These are phyloP conservation scores for Pogonus chalceus DNA, from an alignment of 1,140 invertebrate genomes.

Conservation along the genomic window DNA sequence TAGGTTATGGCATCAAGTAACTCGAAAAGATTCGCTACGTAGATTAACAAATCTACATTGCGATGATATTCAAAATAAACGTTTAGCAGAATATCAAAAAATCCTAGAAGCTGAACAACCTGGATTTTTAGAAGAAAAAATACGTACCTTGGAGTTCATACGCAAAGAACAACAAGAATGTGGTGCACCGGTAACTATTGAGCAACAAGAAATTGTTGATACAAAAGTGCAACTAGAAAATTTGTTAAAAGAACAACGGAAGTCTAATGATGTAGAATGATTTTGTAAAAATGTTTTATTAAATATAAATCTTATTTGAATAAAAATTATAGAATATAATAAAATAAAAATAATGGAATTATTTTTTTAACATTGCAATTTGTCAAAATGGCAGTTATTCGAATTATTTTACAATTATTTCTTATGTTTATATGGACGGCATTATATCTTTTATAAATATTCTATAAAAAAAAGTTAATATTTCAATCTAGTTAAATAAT, in stretches of 20 bases:
- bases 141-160: constrained; percentile 55
- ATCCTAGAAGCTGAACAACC: constrained; percentile 50
- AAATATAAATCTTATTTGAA: neutral
- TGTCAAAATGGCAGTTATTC: too few species aligned
- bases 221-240: constrained; percentile 43
- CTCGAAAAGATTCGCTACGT: constrained; percentile 53
- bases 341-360: neutral
- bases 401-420: too few species aligned
- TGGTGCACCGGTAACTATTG: constrained; percentile 49
- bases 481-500: too few species aligned
- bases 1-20: constrained; percentile 42
- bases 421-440: too few species aligned
- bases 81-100: constrained; percentile 50
- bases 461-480: too few species aligned
- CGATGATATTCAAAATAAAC: constrained; percentile 50
- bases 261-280: constrained; percentile 14
- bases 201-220: constrained; percentile 51
- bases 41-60: constrained; percentile 56
- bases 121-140: constrained; percentile 50
- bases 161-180: constrained; percentile 57
- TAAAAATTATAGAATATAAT: neutral
- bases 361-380: neutral
- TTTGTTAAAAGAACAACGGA: constrained; percentile 25
- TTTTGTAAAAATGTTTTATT: constrained; percentile 10
- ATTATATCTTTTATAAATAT: too few species aligned